These are phyloP conservation scores for Drosophila mercatorum DNA, from an alignment of 2,888 invertebrate species.

Conservation along the genomic window DNA sequence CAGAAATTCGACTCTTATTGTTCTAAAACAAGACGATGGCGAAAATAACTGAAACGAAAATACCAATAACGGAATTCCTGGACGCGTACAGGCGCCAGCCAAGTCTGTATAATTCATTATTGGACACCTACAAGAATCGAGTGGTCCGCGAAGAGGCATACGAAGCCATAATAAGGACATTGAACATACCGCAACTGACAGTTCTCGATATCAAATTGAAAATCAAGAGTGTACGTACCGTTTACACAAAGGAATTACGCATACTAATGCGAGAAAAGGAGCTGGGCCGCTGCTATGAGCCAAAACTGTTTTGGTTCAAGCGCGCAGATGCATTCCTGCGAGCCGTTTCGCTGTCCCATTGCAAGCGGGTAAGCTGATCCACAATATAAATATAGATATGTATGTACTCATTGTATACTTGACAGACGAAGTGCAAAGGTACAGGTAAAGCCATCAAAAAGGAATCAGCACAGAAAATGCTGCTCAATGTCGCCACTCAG, in stretches of 20 bases:
- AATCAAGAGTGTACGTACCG: conserved; percentile 84
- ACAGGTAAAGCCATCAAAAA: conserved; percentile 21
- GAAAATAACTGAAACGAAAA: conserved; percentile 76
- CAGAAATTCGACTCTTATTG: conserved; percentile 28
- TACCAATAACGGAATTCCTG: conserved; percentile 77
- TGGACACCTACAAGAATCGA: conserved; percentile 81
- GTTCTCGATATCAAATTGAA: conserved; percentile 81
- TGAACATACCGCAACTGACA: conserved; percentile 76
- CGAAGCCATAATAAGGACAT: conserved; percentile 72
- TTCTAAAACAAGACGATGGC: conserved; percentile 52
- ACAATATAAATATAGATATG: neutral
- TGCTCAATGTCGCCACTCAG: conserved; percentile 23
- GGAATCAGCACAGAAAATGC: conserved; percentile 29
- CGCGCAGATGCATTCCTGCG: conserved; percentile 77
- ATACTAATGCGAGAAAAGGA: conserved; percentile 71
- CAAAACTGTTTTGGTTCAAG: conserved; percentile 81
- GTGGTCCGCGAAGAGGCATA: conserved; percentile 77
- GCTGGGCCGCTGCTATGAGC: conserved; percentile 66
- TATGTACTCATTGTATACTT: neutral
- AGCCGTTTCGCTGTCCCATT: conserved; percentile 71
- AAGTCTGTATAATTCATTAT: conserved; percentile 78
- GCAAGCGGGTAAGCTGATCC: conserved; percentile 56
- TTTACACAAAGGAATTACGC: conserved; percentile 82
- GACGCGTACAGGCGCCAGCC: conserved; percentile 80
- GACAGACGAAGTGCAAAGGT: conserved; percentile 29